Percentiles rank a stretch among this genome's conserved stretches.
These are phyloP conservation scores for Thunnus thynnus DNA, from an alignment of 2,113 vertebrate genomes.

Conservation along the genomic window DNA sequence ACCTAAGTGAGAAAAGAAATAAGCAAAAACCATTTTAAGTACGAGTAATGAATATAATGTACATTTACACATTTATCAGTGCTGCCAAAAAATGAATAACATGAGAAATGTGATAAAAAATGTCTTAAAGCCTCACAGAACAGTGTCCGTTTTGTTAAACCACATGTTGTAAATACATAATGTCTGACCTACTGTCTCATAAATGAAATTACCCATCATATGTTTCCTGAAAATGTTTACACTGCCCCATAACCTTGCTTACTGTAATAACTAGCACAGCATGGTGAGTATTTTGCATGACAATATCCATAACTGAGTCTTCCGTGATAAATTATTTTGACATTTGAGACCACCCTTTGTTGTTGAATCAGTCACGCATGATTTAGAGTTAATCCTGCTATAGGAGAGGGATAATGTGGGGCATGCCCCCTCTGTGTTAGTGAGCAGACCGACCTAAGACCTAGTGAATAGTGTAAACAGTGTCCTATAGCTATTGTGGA, in stretches of 20 bases:
- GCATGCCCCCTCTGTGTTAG: slow-evolving; percentile 42
- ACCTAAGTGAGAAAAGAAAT: slow-evolving; percentile 83
- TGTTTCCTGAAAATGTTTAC: neutral
- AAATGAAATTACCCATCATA: slow-evolving; percentile 26
- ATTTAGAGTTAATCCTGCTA: slow-evolving; percentile 75
- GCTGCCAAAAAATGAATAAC: neutral
- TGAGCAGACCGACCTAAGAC: slow-evolving; percentile 51
- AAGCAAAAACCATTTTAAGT: slow-evolving; percentile 12
- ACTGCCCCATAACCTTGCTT: slow-evolving; percentile 2
- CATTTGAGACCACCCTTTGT: slow-evolving; percentile 75
- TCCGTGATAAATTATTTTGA: slow-evolving; percentile 72
- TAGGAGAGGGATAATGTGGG: slow-evolving; percentile 65
- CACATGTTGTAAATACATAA: slow-evolving; percentile 28
- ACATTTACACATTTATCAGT: neutral
- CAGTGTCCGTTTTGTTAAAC: slow-evolving; percentile 15
- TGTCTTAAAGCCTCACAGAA: neutral
- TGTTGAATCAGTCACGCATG: slow-evolving; percentile 79
- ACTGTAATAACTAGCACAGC: neutral
- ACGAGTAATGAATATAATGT: neutral
- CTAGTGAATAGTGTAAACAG: slow-evolving; percentile 46
- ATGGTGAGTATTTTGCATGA: slow-evolving; percentile 57
- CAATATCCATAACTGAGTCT: slow-evolving; percentile 67
- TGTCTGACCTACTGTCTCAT: slow-evolving; percentile 33
- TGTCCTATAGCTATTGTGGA: slow-evolving; percentile 40
- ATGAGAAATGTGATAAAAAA: neutral